Evolutionary conservation across 2,888 invertebrate species (phyloP).

Genomic region (Melolontha melolontha): DNA sequence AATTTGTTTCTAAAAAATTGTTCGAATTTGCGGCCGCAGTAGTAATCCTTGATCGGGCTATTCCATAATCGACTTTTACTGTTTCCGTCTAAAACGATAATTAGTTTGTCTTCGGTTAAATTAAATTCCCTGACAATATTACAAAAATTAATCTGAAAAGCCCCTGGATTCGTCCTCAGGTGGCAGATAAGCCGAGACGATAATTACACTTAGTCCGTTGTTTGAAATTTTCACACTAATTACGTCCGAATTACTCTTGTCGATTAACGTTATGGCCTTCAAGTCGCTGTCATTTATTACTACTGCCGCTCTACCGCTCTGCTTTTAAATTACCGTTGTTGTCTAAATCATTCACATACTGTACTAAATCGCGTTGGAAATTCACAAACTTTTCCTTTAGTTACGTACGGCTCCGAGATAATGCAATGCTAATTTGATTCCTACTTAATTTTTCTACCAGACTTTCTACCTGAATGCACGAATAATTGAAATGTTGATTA

Average conservation of each 20-base stretch:
- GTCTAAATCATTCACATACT: too few relatives aligned
- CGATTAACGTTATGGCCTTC: neutral
- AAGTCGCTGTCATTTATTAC: neutral
- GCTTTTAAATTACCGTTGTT: neutral
- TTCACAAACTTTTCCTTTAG: too few relatives aligned
- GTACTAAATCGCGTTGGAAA: too few relatives aligned
- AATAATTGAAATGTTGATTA: too few relatives aligned
- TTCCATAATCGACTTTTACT: neutral
- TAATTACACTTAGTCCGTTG: neutral
- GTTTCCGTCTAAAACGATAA: neutral
- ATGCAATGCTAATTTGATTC: neutral
- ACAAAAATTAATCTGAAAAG: neutral
- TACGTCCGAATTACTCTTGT: neutral
- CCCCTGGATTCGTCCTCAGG: neutral
- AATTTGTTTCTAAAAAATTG: too few relatives aligned
- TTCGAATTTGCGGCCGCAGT: too few relatives aligned
- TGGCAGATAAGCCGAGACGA: neutral
- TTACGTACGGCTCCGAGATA: too few relatives aligned
- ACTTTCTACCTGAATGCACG: neutral
- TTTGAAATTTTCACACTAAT: neutral
- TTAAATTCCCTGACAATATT: neutral
- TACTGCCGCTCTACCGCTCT: constrained; percentile 1
- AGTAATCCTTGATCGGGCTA: neutral
- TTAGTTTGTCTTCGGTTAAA: neutral
- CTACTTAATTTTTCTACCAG: neutral